Base-by-base conservation (phyloP, 2,113 vertebrate genomes). In the Poeciliopsis retropinna region DNA sequence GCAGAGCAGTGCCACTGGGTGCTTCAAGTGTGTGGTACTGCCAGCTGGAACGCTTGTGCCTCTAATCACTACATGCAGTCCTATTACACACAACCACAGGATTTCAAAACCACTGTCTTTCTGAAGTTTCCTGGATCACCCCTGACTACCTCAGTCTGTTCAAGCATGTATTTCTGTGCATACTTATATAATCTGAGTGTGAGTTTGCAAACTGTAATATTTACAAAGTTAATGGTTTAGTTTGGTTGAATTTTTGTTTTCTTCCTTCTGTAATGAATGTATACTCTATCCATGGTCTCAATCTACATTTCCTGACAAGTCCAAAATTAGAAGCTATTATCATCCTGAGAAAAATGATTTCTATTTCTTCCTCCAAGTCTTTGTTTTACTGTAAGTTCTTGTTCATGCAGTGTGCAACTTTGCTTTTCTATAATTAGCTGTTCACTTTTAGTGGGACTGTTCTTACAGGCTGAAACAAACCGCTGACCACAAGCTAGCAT, bases 1-100 rank as follows among this genome's bases (percentile, higher is more conserved):
- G 37, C 72, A 72, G 47, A 71, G 29, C 72, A 72, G 63, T 72
- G 67, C 72, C 81, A 82, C 79, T 82, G 72, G 75, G 76, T 74
- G 62, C 28, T 29, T 70, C 66, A 68, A 65, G 70, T 68, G 41
- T 34, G 67, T 64, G 25, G 37, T 60, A 14, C 27, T 81, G 82
- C 85, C 83, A 87, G 85, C 87, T 86, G 84, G 84, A 89, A 70
- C 28, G 4, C 67, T 77, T 47, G 67, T 19, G 54, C 78, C 81
- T 80, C 57, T 88, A 87, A 89, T 90, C 88, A 76, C 76, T 76
- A 70, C 79, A 34, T 82, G 76, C 72, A 83, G 62, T 88, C 89
- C 81, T 80, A 88, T 80, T 78, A 80, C 77, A 87, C 37, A 70
- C 34, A 64, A 72, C 83, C 70, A 1, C 79, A 83, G 37, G 68